Conservation (phyloP, 1,140 invertebrate genomes). For the Mamestra configurata region DNA sequence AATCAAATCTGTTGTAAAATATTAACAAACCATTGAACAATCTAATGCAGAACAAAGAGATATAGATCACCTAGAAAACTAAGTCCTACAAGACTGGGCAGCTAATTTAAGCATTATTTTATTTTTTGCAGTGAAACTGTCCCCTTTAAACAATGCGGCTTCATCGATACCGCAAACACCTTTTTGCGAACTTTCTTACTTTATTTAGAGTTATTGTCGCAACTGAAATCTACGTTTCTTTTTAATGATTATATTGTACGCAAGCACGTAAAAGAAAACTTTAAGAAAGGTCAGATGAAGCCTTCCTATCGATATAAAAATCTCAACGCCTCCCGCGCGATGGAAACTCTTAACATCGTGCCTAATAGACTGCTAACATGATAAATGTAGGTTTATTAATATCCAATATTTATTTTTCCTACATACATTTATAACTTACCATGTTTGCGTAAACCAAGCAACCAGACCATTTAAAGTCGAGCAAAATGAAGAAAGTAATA, state of each 20-base stretch:
- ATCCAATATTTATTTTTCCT: neutral
- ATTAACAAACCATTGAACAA: neutral
- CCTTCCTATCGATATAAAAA: constrained; percentile 34
- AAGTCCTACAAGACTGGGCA: constrained; percentile 17
- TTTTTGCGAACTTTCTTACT: constrained; percentile 70
- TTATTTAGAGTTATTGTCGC: constrained; percentile 57
- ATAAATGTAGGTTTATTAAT: neutral
- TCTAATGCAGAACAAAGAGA: neutral
- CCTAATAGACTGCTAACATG: constrained; percentile 8
- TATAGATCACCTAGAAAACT: constrained; percentile 28
- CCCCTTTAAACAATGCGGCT: constrained; percentile 63
- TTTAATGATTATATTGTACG: constrained; percentile 41
- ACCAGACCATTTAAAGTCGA: neutral
- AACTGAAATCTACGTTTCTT: constrained; percentile 48
- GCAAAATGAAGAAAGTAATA: constrained; percentile 27
- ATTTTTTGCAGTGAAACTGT: constrained; percentile 34
- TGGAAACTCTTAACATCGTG: neutral
- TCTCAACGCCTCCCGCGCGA: neutral
- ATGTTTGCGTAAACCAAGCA: neutral
- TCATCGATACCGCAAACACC: constrained; percentile 57
- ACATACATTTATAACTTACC: neutral
- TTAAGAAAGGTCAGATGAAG: constrained; percentile 17
- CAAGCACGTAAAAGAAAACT: constrained; percentile 51
- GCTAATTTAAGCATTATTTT: constrained; percentile 38
- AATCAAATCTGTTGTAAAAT: too few species aligned